phyloP scores from a whole-genome alignment of 1,140 invertebrate species.

The Neocloeon triangulifer region DNA sequence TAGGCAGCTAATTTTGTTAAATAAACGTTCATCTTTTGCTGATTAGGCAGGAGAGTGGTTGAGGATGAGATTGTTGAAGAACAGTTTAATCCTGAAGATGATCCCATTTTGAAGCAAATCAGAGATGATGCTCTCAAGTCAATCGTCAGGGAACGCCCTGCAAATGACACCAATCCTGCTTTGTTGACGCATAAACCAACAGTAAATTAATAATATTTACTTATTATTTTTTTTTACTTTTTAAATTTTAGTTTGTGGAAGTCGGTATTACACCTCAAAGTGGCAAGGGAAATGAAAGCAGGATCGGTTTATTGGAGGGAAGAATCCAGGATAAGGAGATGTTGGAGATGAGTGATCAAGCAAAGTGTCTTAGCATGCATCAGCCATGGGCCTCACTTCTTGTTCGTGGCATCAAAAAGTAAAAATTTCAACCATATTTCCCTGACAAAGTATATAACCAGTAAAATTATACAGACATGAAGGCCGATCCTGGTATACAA shows the following conservation, averaged over 20 bases:
- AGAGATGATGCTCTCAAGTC: slow-evolving; percentile 10
- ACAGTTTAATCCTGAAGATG: slow-evolving; percentile 16
- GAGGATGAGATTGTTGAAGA: slow-evolving; percentile 18
- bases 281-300: background rate
- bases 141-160: background rate
- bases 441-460: slow-evolving; percentile 4
- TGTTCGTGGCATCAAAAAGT: slow-evolving; percentile 79
- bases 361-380: slow-evolving; percentile 79
- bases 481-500: slow-evolving; percentile 79
- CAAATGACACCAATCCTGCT: slow-evolving; percentile 10
- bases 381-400: slow-evolving; percentile 89
- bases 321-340: slow-evolving; percentile 63
- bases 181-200: slow-evolving; percentile 14
- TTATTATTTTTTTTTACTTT: slow-evolving; percentile 5
- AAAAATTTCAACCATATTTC: slow-evolving; percentile 10
- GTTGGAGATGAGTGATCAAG: slow-evolving; percentile 71
- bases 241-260: slow-evolving; percentile 11
- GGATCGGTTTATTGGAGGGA: too few relatives aligned
- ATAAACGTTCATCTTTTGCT: slow-evolving; percentile 8
- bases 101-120: slow-evolving; percentile 18
- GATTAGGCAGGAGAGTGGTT: slow-evolving; percentile 18
- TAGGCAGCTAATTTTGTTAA: slow-evolving; percentile 4
- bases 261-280: too few relatives aligned
- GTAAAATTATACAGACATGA: slow-evolving; percentile 62
- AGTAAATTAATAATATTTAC: too few relatives aligned